phyloP scores from a whole-genome alignment of 2,888 invertebrate species.

The Harpalus rufipes region DNA sequence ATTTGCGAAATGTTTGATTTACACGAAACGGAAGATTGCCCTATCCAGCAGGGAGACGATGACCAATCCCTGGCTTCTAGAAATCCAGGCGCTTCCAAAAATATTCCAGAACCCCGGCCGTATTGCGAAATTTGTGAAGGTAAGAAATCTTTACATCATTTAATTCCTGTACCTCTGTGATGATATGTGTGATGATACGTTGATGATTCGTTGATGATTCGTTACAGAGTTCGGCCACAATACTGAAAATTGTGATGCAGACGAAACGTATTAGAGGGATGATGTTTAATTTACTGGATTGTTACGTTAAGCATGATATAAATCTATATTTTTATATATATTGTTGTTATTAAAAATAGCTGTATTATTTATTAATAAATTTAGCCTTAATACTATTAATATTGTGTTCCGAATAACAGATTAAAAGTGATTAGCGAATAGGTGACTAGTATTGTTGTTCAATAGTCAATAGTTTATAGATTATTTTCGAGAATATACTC shows the following conservation, averaged over 20 bases:
- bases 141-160: conserved; percentile 74
- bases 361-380: conserved; percentile 26
- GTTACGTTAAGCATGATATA: conserved; percentile 28
- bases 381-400: background rate
- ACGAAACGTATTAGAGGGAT: conserved; percentile 84
- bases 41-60: conserved; percentile 86
- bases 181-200: background rate
- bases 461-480: too few relatives aligned
- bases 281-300: conserved; percentile 38
- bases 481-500: too few relatives aligned
- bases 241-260: conserved; percentile 91
- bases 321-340: conserved; percentile 60
- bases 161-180: background rate
- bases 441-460: too few relatives aligned
- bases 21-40: conserved; percentile 99
- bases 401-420: too few relatives aligned
- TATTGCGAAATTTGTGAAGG: conserved; percentile 97
- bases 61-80: conserved; percentile 73
- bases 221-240: conserved; percentile 86
- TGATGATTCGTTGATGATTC: too few relatives aligned
- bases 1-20: conserved; percentile 98
- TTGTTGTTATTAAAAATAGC: conserved; percentile 62
- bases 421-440: too few relatives aligned
- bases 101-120: conserved; percentile 81
- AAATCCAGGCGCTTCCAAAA: conserved; percentile 74